Evolutionary conservation across 2,797 vertebrate species (phyloP).

Genomic region (Phyllotis vaccarum): DNA sequence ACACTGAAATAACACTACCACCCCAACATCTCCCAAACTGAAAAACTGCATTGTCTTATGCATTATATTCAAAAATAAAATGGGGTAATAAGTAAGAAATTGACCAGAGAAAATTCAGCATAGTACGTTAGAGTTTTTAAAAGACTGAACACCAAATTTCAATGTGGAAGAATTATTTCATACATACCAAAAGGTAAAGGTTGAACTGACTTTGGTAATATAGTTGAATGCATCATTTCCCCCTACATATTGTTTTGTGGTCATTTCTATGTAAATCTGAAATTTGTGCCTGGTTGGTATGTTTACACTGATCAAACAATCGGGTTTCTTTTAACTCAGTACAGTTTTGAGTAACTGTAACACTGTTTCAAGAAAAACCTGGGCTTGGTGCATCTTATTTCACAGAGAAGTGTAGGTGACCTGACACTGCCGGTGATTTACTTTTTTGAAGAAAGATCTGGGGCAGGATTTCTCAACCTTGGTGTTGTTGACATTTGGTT

Average conservation of each 20-base stretch:
- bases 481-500: neutral
- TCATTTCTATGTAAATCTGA: constrained; percentile 28
- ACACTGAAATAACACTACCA: neutral
- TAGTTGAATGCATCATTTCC: constrained; percentile 9
- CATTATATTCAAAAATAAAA: constrained; percentile 45
- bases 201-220: constrained; percentile 4
- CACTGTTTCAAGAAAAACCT: neutral
- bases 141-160: constrained; percentile 18
- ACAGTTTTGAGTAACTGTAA: constrained; percentile 27
- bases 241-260: neutral
- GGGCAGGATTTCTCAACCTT: constrained; percentile 1
- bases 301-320: neutral
- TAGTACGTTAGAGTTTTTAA: constrained; percentile 28
- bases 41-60: neutral
- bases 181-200: neutral
- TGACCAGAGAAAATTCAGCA: constrained; percentile 11
- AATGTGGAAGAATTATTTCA: constrained; percentile 49
- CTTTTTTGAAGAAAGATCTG: neutral
- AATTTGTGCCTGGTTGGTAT: neutral
- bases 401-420: neutral
- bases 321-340: neutral
- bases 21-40: too few species aligned
- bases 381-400: neutral
- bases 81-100: neutral
- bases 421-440: neutral